A percentile compares a stretch with the other conserved stretches of the same genome.
Conservation (phyloP, 2,797 vertebrate genomes). For the Threskiornis aethiopicus region DNA sequence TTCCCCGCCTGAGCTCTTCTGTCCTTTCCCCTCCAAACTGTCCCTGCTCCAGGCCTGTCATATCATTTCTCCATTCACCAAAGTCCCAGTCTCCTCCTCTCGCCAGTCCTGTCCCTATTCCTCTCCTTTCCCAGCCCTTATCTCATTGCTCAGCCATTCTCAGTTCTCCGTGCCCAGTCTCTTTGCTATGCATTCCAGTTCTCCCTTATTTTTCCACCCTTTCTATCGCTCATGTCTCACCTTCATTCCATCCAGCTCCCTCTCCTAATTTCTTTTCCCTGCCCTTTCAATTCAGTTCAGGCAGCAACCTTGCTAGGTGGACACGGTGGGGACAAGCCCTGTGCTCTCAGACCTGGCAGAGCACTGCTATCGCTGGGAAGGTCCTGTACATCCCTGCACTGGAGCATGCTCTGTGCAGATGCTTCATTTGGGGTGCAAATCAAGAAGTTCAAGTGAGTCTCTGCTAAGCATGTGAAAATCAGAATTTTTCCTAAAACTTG, state of each 20-base stretch:
- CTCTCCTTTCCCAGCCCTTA: background rate
- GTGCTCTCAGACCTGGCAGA: background rate
- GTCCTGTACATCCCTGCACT: background rate
- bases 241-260: background rate
- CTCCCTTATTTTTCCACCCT: background rate
- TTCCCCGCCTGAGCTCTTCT: background rate
- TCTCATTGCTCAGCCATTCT: background rate
- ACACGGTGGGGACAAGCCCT: rapidly evolving
- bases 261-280: background rate
- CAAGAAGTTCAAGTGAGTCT: background rate
- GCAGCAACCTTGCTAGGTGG: background rate
- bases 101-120: background rate
- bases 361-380: rapidly evolving
- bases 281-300: background rate
- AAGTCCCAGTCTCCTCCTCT: background rate
- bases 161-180: background rate
- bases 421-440: background rate
- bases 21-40: background rate
- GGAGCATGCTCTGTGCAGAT: background rate
- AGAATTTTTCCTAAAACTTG: background rate
- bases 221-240: background rate
- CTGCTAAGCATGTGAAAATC: background rate
- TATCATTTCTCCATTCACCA: background rate
- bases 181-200: background rate
- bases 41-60: background rate